Conservation (phyloP, 2,113 vertebrate species). For the Peromyscus polionotus region DNA sequence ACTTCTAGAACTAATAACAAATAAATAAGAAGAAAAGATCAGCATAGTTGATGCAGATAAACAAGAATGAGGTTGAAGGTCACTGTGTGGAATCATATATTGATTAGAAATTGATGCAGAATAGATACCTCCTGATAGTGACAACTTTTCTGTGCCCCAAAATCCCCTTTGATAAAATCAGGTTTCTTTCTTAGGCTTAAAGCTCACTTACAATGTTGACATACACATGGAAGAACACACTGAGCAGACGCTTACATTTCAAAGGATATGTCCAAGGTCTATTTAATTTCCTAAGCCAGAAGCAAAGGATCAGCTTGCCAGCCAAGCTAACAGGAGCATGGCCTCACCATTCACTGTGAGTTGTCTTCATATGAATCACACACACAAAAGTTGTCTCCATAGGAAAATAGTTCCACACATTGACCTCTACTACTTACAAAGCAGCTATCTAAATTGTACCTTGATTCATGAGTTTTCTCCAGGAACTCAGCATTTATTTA, state of each 20-base stretch:
- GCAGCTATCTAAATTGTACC: neutral
- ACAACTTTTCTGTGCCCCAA: neutral
- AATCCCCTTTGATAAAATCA: neutral
- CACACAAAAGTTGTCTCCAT: neutral
- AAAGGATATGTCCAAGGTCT: neutral
- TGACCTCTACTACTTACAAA: neutral
- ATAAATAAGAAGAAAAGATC: neutral
- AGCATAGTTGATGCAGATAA: neutral
- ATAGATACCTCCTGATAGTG: neutral
- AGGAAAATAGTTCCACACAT: neutral
- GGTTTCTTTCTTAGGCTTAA: neutral
- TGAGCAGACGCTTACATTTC: neutral
- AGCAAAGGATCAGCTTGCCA: neutral
- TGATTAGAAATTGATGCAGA: neutral
- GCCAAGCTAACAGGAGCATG: neutral
- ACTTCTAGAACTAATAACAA: neutral
- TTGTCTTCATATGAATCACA: neutral
- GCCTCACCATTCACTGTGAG: neutral
- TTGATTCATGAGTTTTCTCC: neutral
- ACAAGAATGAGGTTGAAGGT: neutral
- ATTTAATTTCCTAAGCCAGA: neutral
- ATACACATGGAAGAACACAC: neutral
- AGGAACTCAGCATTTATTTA: constrained; percentile 24
- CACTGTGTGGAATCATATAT: neutral
- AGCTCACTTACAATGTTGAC: neutral